These are phyloP conservation scores for Mesorhabditis belari DNA, from an alignment of 2,888 invertebrate genomes.

Conservation along the genomic window DNA sequence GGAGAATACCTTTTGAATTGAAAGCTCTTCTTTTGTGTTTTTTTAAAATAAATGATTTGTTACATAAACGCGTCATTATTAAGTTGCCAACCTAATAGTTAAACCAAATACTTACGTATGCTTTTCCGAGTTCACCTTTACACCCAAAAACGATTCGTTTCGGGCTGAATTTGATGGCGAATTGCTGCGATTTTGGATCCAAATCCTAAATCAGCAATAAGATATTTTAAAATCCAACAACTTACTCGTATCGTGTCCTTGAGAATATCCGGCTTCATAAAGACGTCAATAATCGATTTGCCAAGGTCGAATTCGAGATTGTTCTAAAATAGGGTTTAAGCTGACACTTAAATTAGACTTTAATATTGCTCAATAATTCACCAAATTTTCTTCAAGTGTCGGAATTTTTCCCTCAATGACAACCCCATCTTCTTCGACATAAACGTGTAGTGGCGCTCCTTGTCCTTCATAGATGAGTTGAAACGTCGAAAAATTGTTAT, in stretches of 20 bases:
- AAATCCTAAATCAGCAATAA: not conserved
- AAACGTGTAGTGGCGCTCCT: not conserved
- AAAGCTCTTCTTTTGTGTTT: too few species aligned
- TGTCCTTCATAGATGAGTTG: not conserved
- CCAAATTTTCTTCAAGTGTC: not conserved
- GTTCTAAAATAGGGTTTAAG: not conserved
- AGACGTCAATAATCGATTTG: not conserved
- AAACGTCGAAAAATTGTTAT: not conserved
- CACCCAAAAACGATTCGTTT: not conserved
- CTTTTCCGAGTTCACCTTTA: not conserved
- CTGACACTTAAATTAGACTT: not conserved
- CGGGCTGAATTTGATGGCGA: not conserved
- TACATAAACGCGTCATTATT: too few species aligned
- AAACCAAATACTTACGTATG: not conserved
- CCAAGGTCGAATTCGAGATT: not conserved
- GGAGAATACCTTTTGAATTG: too few species aligned
- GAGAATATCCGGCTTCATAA: not conserved
- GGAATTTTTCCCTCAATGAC: not conserved
- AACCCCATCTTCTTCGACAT: not conserved
- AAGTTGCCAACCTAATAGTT: too few species aligned
- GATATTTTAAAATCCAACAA: not conserved
- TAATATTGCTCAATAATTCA: too few species aligned
- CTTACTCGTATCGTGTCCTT: not conserved
- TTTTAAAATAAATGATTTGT: too few species aligned
- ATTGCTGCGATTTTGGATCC: not conserved